Evolutionary conservation across 2,797 vertebrate genomes (phyloP).

Genomic region (Fistularia commersonii): DNA sequence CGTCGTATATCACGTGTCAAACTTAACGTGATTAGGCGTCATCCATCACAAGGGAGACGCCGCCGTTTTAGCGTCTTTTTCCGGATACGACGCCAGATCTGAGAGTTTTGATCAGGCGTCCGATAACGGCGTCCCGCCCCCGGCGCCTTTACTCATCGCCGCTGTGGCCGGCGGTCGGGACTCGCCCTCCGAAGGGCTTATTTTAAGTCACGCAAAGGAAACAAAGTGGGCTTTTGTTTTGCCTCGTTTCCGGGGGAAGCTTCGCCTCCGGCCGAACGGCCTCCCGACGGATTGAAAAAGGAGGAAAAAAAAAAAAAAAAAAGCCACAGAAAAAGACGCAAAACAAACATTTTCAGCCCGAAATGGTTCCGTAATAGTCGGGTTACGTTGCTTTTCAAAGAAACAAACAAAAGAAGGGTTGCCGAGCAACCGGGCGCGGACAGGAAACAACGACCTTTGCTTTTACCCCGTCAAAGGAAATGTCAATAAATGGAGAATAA

Average conservation of each 20-base stretch:
- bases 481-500: too few species aligned
- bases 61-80: neutral
- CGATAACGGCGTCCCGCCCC: neutral
- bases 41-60: neutral
- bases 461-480: too few species aligned
- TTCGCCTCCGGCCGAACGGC: conserved; percentile 41
- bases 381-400: too few species aligned
- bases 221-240: conserved; percentile 50
- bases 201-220: conserved; percentile 46
- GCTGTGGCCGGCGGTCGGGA: conserved; percentile 26
- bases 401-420: too few species aligned
- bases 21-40: conserved; percentile 6
- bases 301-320: too few species aligned
- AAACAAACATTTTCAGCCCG: too few species aligned
- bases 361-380: too few species aligned
- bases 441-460: too few species aligned
- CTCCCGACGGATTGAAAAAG: conserved; percentile 6
- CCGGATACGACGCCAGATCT: too few species aligned
- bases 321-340: too few species aligned
- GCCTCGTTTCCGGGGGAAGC: conserved; percentile 28
- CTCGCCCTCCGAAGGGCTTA: conserved; percentile 40
- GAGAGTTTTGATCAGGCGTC: too few species aligned
- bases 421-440: too few species aligned
- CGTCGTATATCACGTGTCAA: conserved; percentile 19
- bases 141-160: conserved; percentile 7